Evolutionary conservation across 1,140 invertebrate genomes (phyloP), one percentile per base, ranked within the genome.

Genomic region (Hestina assimilis): DNA sequence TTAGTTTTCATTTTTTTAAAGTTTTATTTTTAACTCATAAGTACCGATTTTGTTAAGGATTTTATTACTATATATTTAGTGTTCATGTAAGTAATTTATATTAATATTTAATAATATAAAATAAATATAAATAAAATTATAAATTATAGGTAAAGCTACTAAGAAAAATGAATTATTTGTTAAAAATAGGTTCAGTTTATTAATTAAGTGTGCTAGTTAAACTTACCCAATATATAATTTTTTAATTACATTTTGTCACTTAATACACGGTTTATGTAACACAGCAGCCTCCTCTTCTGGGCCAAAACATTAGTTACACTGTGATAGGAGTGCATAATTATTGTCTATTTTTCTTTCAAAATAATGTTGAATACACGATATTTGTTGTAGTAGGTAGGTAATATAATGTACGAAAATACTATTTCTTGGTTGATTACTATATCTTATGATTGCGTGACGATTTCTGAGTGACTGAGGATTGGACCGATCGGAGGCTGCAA

Each of bases 401-500:
- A 38, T 38, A 19, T 17, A 38, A n/a, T 19, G 8, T 3, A 9
- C 1, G 11, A 38, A 14, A 17, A 38, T 14, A 20, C 11, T 38
- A 19, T 38, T 19, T 38, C 19, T 11, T 17, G 6, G 6, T 38
- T 38, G 6, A 38, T 38, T 12, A 38, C 33, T 38, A 17, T 38
- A 33, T 14, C 33, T 17, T 38, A 38, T 9, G 33, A 19, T 38
- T 38, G 19, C 33, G 33, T 38, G 33, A 38, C 33, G 33, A 38
- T 14, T 15, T 17, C 15, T 29, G 19, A 33, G 14, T 15, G 17
- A 23, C 4, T 14, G 50, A 46, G 28, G 51, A 19, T 35, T 47
- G 48, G 17, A 54, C 40, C 33, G 28, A 29, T 20, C 60, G 65
- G 77, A 80, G 45, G 72, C 74, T 80, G 77, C 52, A 31, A 28